Evolutionary conservation across 1,140 invertebrate genomes (phyloP).

Genomic region (Apis florea): DNA sequence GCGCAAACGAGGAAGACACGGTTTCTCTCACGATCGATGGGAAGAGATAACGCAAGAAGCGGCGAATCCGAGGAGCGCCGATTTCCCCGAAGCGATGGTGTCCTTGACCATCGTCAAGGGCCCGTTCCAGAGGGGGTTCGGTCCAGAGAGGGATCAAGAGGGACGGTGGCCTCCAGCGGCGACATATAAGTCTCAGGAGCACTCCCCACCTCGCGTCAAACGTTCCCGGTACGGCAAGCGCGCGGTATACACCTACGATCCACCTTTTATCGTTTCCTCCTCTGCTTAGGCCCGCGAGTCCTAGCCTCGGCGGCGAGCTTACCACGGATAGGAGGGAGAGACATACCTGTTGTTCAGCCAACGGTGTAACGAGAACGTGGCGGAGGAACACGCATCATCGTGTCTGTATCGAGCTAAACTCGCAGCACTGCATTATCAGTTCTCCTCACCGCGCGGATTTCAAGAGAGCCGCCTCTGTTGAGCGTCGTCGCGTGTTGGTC

Average conservation of each 20-base stretch:
- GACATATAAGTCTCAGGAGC: conserved; percentile 73
- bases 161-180: conserved; percentile 68
- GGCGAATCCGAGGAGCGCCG: background rate
- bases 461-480: no score
- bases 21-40: no score
- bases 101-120: conserved; percentile 69
- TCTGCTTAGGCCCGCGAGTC: background rate
- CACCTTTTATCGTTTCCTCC: conserved; percentile 37
- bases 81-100: conserved; percentile 29
- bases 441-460: no score
- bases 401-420: no score
- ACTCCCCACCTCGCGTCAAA: conserved; percentile 71
- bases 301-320: background rate
- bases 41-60: background rate
- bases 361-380: no score
- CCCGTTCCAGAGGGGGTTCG: conserved; percentile 40
- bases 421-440: no score
- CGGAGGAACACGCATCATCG: no score
- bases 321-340: background rate
- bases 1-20: no score
- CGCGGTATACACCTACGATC: conserved; percentile 51
- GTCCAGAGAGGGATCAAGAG: conserved; percentile 32
- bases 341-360: no score
- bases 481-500: no score
- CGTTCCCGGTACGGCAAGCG: conserved; percentile 63